phyloP scores from a whole-genome alignment of 2,888 invertebrate genomes.

The Anagyrus pseudococci region DNA sequence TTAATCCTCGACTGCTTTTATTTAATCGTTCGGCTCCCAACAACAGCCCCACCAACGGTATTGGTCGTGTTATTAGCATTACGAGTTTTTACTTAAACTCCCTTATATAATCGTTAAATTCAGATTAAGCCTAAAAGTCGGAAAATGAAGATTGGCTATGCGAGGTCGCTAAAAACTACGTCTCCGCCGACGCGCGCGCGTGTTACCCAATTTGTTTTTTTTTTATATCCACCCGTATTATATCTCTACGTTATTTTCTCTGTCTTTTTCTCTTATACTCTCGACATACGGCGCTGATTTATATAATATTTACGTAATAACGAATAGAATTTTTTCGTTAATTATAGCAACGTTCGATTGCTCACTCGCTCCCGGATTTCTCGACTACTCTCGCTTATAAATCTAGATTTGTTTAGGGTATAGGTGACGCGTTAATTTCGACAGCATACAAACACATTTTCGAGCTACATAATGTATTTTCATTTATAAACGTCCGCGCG shows the following conservation, averaged over 20 bases:
- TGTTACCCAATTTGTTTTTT: not conserved
- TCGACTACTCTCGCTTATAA: not conserved
- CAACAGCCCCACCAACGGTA: too few relatives aligned
- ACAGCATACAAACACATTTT: constrained; percentile 30
- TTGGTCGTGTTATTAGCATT: not conserved
- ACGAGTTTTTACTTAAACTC: constrained; percentile 22
- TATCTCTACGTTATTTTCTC: not conserved
- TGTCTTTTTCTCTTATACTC: not conserved
- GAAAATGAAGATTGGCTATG: constrained; percentile 28
- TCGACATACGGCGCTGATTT: not conserved
- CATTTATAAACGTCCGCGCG: constrained; percentile 30
- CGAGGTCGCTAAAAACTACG: constrained; percentile 24
- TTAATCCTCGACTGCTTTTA: not conserved
- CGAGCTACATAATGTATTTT: constrained; percentile 21
- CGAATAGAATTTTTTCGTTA: constrained; percentile 15
- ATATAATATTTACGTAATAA: constrained; percentile 6
- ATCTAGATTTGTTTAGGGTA: constrained; percentile 16
- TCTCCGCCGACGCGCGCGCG: not conserved
- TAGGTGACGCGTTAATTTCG: constrained; percentile 23
- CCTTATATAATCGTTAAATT: constrained; percentile 18
- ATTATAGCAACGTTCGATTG: constrained; percentile 16
- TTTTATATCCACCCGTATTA: not conserved
- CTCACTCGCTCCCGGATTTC: constrained; percentile 1
- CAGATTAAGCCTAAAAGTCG: constrained; percentile 26
- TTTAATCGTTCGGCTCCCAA: too few relatives aligned